phyloP scores from a whole-genome alignment of 2,113 vertebrate genomes.

The Pipa parva region DNA sequence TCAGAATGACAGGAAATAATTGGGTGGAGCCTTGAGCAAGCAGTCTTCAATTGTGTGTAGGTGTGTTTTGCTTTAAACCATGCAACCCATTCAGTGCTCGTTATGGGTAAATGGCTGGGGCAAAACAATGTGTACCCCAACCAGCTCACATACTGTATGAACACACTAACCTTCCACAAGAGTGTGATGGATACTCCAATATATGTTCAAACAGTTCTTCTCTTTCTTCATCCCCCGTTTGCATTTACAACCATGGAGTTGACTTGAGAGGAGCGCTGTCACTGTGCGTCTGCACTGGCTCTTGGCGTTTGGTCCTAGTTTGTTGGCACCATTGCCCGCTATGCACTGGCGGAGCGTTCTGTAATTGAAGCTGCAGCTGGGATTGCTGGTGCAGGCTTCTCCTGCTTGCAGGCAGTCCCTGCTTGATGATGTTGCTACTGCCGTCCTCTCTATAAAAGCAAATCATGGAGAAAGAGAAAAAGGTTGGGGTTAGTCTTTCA shows the following conservation, averaged over 20 bases:
- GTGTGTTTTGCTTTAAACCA: no score
- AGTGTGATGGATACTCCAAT: constrained; percentile 91
- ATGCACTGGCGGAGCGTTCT: constrained; percentile 87
- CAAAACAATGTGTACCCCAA: no score
- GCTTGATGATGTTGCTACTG: constrained; percentile 47
- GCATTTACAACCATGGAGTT: constrained; percentile 84
- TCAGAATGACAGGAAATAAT: no score
- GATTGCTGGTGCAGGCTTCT: constrained; percentile 79
- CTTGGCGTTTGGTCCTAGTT: constrained; percentile 77
- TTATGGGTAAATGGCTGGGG: no score
- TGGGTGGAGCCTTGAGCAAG: no score
- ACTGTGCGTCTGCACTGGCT: constrained; percentile 84
- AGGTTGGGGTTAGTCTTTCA: no score
- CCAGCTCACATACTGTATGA: no score
- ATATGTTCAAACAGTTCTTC: constrained; percentile 89
- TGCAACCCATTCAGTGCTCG: no score
- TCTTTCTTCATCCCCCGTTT: constrained; percentile 89
- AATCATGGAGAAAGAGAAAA: background rate
- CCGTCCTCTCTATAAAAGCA: constrained; percentile 54
- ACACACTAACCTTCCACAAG: constrained; percentile 75
- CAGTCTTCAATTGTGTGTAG: no score
- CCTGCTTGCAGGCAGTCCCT: constrained; percentile 84
- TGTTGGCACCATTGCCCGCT: constrained; percentile 81
- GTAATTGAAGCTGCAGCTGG: constrained; percentile 83
- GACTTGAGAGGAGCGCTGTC: constrained; percentile 77